Conservation (phyloP, 2,113 vertebrate genomes). For the Redunca redunca region DNA sequence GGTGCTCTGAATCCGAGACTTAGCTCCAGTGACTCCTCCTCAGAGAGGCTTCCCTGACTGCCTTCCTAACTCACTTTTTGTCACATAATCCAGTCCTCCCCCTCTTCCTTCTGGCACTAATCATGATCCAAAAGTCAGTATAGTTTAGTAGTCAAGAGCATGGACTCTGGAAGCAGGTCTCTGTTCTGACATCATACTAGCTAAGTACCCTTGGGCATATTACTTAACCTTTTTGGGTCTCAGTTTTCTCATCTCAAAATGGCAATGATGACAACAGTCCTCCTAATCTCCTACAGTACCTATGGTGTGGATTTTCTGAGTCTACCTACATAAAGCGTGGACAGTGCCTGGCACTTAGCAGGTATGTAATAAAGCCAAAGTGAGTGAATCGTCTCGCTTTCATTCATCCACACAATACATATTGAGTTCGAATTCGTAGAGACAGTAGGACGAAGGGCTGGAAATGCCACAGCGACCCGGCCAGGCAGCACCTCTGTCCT, state of each 20-base stretch:
- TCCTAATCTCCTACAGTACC: neutral
- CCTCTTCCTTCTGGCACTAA: neutral
- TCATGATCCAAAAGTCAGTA: neutral
- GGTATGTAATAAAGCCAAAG: neutral
- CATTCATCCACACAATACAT: neutral
- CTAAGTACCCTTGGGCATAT: neutral
- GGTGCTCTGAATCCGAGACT: neutral
- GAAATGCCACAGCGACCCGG: no score
- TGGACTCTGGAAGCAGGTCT: neutral
- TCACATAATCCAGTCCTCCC: neutral
- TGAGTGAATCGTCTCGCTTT: neutral
- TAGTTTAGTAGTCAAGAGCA: neutral
- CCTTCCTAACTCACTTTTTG: neutral
- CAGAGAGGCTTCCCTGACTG: neutral
- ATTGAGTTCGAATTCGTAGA: neutral
- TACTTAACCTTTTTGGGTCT: neutral
- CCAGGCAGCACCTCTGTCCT: neutral
- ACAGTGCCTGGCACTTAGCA: neutral
- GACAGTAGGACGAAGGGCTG: neutral
- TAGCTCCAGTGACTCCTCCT: neutral
- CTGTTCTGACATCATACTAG: neutral
- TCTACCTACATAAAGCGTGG: neutral
- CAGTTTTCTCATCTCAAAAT: neutral
- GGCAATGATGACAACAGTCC: neutral
- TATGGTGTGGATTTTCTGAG: neutral